A percentile compares a stretch with the other conserved stretches of the same genome.
Conservation (phyloP, 2,113 vertebrate genomes). For the Peromyscus leucopus region DNA sequence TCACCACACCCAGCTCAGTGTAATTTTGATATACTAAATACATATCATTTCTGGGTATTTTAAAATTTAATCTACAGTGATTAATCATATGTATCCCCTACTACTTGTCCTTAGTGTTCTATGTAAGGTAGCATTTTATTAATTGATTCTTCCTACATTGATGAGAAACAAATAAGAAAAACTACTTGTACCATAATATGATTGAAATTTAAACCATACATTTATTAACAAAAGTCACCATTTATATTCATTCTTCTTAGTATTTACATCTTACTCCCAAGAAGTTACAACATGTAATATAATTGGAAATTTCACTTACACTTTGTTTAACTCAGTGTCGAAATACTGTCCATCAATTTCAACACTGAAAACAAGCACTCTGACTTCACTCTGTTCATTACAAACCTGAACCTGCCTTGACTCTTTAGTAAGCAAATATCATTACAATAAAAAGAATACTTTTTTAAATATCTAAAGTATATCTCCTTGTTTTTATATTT, state of each 20-base stretch:
- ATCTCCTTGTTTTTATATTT: neutral
- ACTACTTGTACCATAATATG: neutral
- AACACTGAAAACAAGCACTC: neutral
- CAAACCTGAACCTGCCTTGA: neutral
- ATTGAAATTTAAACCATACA: neutral
- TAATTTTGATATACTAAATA: neutral
- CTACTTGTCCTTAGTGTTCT: neutral
- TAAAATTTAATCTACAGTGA: neutral
- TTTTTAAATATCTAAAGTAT: neutral
- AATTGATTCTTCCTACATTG: neutral
- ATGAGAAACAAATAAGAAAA: neutral
- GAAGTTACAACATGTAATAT: neutral
- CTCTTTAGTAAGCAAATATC: neutral
- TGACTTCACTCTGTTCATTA: neutral
- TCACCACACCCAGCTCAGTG: neutral
- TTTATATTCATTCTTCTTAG: neutral
- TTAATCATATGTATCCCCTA: neutral
- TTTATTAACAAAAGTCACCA: neutral
- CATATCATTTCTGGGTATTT: neutral
- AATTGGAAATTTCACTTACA: neutral
- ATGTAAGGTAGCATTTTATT: neutral
- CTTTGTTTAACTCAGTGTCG: neutral
- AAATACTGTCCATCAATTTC: neutral
- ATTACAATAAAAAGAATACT: neutral
- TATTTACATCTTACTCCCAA: neutral